Percentiles rank a stretch among this genome's conserved stretches.
Conservation (phyloP, 1,140 invertebrate genomes). For the Cherax quadricarinatus region DNA sequence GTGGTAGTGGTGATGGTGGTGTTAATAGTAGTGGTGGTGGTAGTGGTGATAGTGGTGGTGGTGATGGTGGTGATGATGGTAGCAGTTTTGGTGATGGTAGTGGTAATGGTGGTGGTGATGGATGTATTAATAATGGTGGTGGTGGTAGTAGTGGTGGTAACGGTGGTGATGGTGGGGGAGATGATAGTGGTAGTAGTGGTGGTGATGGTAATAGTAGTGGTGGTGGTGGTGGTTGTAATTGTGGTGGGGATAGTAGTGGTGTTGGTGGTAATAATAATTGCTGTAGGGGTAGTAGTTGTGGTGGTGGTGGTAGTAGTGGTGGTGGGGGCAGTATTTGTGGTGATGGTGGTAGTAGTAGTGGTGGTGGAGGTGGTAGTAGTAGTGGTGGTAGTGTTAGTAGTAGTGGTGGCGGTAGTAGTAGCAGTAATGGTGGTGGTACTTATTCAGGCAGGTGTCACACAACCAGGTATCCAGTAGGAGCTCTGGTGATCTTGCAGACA, state of each 20-base stretch:
- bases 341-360: neutral
- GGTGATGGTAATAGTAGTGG: neutral
- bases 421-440: neutral
- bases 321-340: neutral
- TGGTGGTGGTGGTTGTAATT: neutral
- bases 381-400: neutral
- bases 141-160: neutral
- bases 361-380: neutral
- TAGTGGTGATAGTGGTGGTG: no score
- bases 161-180: neutral
- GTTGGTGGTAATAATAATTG: neutral
- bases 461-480: no score
- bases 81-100: no score
- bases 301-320: neutral
- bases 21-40: no score
- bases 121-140: no score
- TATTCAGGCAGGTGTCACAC: no score
- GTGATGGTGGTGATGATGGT: no score
- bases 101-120: no score
- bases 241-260: neutral
- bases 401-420: neutral
- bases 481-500: no score
- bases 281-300: neutral
- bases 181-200: neutral
- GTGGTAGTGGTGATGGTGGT: no score